Evolutionary conservation across 2,888 invertebrate species (phyloP).

Genomic region (Synanthedon vespiformis): DNA sequence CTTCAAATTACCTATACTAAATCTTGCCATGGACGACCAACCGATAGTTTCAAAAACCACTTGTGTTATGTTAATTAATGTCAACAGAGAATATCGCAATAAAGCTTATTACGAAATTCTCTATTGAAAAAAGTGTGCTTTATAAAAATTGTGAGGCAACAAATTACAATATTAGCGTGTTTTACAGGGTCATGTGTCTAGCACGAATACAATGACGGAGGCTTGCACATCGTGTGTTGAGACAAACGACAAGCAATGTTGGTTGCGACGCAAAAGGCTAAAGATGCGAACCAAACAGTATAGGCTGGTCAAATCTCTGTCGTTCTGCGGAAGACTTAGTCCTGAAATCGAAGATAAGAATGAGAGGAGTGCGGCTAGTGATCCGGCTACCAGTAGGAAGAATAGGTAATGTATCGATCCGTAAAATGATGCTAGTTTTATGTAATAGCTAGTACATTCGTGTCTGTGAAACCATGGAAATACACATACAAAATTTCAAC

Average conservation of each 20-base stretch:
- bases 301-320: slow-evolving; percentile 78
- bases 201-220: slow-evolving; percentile 66
- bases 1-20: too few species aligned
- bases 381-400: slow-evolving; percentile 72
- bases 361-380: slow-evolving; percentile 73
- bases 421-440: slow-evolving; percentile 8
- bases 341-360: slow-evolving; percentile 69
- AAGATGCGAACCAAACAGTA: slow-evolving; percentile 42
- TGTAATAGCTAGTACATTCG: too few species aligned
- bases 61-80: too few species aligned
- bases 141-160: too few species aligned
- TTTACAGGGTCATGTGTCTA: slow-evolving; percentile 58
- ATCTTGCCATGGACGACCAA: too few species aligned
- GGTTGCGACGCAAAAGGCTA: slow-evolving; percentile 51
- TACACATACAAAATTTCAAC: too few species aligned
- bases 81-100: too few species aligned
- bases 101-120: too few species aligned
- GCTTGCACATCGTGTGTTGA: slow-evolving; percentile 66
- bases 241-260: slow-evolving; percentile 56
- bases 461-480: too few species aligned
- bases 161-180: background rate
- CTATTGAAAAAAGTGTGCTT: too few species aligned
- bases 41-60: too few species aligned
- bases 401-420: slow-evolving; percentile 35
- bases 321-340: slow-evolving; percentile 76